Evolutionary conservation across 2,113 vertebrate genomes (phyloP).

Genomic region (Lota lota): DNA sequence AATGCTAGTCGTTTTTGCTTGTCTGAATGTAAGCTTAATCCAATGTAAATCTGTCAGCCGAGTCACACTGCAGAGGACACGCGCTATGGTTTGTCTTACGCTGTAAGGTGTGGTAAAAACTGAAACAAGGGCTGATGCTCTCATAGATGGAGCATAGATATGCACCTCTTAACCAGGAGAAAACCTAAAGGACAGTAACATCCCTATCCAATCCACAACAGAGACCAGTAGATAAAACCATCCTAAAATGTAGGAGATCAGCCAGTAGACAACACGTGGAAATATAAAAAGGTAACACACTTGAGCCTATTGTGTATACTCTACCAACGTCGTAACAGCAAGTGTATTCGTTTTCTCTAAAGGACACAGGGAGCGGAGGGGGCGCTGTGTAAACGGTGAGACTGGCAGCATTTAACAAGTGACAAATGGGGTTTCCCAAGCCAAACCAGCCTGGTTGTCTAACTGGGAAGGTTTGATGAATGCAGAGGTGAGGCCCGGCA

Average conservation of each 20-base stretch:
- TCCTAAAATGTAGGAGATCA: slow-evolving; percentile 2
- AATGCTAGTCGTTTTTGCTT: too few relatives aligned
- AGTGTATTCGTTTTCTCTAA: slow-evolving; percentile 39
- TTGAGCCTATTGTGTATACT: slow-evolving; percentile 19
- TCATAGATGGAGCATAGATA: too few relatives aligned
- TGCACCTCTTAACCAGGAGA: too few relatives aligned
- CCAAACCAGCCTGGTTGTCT: slow-evolving; percentile 61
- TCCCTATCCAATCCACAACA: too few relatives aligned
- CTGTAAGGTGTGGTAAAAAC: too few relatives aligned
- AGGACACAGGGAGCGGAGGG: slow-evolving; percentile 38
- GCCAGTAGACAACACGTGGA: background rate
- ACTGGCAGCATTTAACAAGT: slow-evolving; percentile 63
- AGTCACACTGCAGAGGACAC: too few relatives aligned
- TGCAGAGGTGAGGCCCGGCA: slow-evolving; percentile 83
- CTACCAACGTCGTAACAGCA: slow-evolving; percentile 54
- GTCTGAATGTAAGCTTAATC: too few relatives aligned
- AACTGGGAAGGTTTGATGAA: slow-evolving; percentile 89
- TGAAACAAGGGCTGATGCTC: too few relatives aligned
- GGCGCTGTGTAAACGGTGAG: slow-evolving; percentile 20
- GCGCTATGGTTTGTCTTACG: too few relatives aligned
- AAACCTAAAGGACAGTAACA: too few relatives aligned
- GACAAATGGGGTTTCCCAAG: slow-evolving; percentile 66
- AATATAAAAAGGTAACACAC: slow-evolving; percentile 1
- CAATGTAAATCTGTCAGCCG: too few relatives aligned
- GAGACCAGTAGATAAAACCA: background rate